Evolutionary conservation across 1,140 invertebrate species (phyloP), one percentile per base, ranked within the genome.

Genomic region (Theocolax elegans): DNA sequence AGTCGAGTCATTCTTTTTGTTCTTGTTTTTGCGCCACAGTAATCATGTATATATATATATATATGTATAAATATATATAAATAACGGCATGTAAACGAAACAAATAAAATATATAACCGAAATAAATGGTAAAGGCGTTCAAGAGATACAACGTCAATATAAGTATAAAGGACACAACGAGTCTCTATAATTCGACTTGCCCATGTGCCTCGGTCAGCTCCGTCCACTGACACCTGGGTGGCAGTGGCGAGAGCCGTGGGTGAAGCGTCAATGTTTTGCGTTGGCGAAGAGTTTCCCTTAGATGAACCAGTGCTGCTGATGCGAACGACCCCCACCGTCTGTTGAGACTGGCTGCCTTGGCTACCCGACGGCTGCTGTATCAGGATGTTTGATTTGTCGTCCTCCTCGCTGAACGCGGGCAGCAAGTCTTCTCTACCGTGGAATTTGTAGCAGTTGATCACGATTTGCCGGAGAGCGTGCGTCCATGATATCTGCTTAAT

Each of bases 391-490:
- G 81, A 80, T 65, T 94, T 94, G 64, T 96, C 94, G 51, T 96
- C 94, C 60, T 97, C 95, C 79, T 97, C 96, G 67, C 89, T 94
- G 86, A 98, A 98, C 17, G 95, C 95, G 6, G 97, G 97, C 72
- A 99, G 86, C 35, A 99, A 88, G 85, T 99, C 97, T 87, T 98
- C 96, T 75, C 97, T 89, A 1, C 95, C 96, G 86, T 99, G 97
- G 86, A 96, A 97, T 87, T 97, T 97, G 87, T 99, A 99, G 87
- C 97, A 99, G 86, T 98, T 98, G 79, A 97, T 96, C 46, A 99
- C 97, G 75, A 98, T 98, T 86, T 98, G 95, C 23, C 97, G 88
- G 63, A 99, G 87, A n/a, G 97, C 97, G 84, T 98, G 95, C 13
- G 97, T 99, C 97, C 97, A 99, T 31, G 96, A 98, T 76, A 98